Conservation (phyloP, 2,888 invertebrate genomes). For the Melanostoma scalare region DNA sequence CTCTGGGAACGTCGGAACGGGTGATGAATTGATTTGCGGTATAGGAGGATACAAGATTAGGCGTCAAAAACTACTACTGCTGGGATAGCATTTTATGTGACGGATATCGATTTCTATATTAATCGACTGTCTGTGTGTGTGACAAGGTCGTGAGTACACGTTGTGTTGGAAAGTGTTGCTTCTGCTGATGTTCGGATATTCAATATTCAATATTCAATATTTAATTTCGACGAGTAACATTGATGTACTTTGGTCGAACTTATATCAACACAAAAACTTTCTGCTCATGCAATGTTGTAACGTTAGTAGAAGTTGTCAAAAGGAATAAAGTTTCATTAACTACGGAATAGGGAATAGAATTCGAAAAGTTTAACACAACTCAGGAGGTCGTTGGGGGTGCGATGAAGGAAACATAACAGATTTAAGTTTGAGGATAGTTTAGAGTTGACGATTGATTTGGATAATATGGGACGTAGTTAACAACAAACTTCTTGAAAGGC, state of each 20-base stretch:
- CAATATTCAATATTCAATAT: slow-evolving; percentile 51
- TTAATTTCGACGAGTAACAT: slow-evolving; percentile 3
- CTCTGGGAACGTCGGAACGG: neutral
- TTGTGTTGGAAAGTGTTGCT: slow-evolving; percentile 3
- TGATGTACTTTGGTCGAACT: too few species aligned
- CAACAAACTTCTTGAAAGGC: too few species aligned
- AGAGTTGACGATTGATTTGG: too few species aligned
- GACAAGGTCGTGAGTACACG: slow-evolving; percentile 9
- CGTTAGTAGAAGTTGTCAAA: slow-evolving; percentile 5
- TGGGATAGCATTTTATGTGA: neutral
- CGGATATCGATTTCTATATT: slow-evolving; percentile 34
- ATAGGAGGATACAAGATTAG: slow-evolving; percentile 4
- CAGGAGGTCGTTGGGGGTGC: too few species aligned
- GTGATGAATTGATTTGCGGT: slow-evolving; percentile 31
- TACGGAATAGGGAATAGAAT: neutral
- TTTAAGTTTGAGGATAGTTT: too few species aligned
- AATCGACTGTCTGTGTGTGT: neutral
- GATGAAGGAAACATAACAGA: too few species aligned
- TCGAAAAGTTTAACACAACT: too few species aligned
- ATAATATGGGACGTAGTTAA: too few species aligned
- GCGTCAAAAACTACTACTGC: slow-evolving; percentile 33
- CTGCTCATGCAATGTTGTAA: too few species aligned
- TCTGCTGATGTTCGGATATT: too few species aligned
- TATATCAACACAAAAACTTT: too few species aligned
- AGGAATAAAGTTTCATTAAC: slow-evolving; percentile 40